phyloP scores from a whole-genome alignment of 35 echinoderm and acorn worm species.

The Anneissia japonica region DNA sequence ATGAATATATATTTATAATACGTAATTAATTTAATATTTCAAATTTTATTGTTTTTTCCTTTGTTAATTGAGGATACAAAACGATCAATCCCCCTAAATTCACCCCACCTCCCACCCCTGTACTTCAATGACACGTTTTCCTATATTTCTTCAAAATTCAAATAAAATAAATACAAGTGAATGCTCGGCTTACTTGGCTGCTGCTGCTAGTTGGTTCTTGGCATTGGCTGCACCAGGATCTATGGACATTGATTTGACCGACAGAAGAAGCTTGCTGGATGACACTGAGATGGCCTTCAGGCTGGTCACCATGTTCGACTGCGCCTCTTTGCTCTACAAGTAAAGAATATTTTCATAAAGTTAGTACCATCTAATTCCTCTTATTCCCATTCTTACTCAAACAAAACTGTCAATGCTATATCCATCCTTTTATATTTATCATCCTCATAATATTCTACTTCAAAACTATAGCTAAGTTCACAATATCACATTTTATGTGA shows the following conservation, averaged over 20 bases:
- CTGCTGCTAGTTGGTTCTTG: constrained; percentile 84
- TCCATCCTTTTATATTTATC: no score
- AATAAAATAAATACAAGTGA: no score
- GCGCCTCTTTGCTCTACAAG: constrained; percentile 75
- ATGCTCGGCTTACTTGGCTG: constrained; percentile 77
- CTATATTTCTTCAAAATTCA: no score
- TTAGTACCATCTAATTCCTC: no score
- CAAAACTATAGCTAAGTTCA: no score
- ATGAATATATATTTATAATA: no score
- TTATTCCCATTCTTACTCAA: no score
- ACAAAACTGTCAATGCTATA: no score
- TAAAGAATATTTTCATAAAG: not conserved
- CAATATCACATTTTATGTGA: no score
- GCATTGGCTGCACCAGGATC: constrained; percentile 93
- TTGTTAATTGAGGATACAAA: not conserved
- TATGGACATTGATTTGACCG: constrained; percentile 89
- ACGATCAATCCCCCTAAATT: not conserved
- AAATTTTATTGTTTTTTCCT: no score
- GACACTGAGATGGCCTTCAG: constrained; percentile 91
- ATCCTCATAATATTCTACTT: no score
- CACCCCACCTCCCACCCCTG: not conserved
- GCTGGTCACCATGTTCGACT: constrained; percentile 90
- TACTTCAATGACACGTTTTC: not conserved
- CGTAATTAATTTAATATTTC: no score
- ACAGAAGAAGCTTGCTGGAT: constrained; percentile 84